Conservation (phyloP, 2,888 invertebrate species). For the Tiphia femorata region DNA sequence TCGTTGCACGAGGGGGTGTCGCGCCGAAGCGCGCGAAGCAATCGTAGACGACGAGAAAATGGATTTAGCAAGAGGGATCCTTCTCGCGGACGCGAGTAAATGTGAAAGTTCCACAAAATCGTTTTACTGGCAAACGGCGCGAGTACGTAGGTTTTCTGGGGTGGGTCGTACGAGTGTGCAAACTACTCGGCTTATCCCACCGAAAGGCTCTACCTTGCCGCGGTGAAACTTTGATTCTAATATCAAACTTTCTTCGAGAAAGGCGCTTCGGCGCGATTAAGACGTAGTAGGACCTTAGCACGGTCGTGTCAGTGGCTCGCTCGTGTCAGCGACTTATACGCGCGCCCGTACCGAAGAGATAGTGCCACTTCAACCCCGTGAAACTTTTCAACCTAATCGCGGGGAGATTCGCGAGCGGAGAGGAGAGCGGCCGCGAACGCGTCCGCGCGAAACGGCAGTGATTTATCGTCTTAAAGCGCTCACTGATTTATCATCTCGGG, state of each 20-base stretch:
- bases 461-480: conserved; percentile 44
- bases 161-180: neutral
- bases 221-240: neutral
- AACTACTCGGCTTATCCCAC: neutral
- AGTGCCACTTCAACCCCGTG: conserved; percentile 1
- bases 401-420: conserved; percentile 7
- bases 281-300: neutral
- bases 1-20: too few species aligned
- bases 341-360: neutral
- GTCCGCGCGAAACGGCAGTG: conserved; percentile 28
- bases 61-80: too few species aligned
- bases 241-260: neutral
- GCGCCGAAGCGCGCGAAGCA: too few species aligned
- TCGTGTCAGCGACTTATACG: conserved; percentile 1
- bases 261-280: neutral
- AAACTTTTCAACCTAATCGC: conserved; percentile 29
- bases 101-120: too few species aligned
- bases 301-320: too few species aligned
- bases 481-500: conserved; percentile 44
- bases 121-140: too few species aligned
- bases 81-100: too few species aligned
- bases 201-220: neutral
- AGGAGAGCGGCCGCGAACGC: conserved; percentile 19
- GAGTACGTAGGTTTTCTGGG: too few species aligned
- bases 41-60: too few species aligned